phyloP scores from a whole-genome alignment of 2,797 vertebrate genomes.

The Propithecus perrieri region DNA sequence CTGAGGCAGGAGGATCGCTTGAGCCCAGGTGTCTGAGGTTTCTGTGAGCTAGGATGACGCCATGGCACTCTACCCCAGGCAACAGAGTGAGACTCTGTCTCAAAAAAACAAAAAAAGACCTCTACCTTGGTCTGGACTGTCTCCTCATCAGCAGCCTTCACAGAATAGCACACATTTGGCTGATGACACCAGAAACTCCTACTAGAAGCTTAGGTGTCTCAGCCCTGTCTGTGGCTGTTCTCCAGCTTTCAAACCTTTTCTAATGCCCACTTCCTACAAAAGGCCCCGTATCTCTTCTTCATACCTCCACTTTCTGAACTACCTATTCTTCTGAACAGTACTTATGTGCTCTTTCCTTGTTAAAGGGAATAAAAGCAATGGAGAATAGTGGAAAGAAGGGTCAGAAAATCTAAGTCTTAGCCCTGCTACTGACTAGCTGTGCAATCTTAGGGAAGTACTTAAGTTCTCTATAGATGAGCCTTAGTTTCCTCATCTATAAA shows the following conservation, averaged over 20 bases:
- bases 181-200: neutral
- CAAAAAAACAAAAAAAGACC: neutral
- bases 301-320: conserved; percentile 6
- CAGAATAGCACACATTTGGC: neutral
- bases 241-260: neutral
- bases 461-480: neutral
- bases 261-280: neutral
- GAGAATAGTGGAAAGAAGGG: neutral
- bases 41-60: too few species aligned
- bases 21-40: too few species aligned
- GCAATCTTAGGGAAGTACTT: neutral
- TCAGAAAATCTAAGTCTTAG: neutral
- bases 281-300: neutral
- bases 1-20: too few species aligned
- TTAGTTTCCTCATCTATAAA: conserved; percentile 25
- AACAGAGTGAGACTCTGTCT: too few species aligned
- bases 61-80: too few species aligned
- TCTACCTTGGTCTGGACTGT: neutral
- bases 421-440: neutral
- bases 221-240: neutral
- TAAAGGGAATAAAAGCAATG: neutral
- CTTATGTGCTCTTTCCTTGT: neutral
- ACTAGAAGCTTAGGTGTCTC: neutral
- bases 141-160: neutral
- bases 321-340: neutral